Evolutionary conservation across 1,140 invertebrate genomes (phyloP).

Genomic region (Leptinotarsa lineolata): DNA sequence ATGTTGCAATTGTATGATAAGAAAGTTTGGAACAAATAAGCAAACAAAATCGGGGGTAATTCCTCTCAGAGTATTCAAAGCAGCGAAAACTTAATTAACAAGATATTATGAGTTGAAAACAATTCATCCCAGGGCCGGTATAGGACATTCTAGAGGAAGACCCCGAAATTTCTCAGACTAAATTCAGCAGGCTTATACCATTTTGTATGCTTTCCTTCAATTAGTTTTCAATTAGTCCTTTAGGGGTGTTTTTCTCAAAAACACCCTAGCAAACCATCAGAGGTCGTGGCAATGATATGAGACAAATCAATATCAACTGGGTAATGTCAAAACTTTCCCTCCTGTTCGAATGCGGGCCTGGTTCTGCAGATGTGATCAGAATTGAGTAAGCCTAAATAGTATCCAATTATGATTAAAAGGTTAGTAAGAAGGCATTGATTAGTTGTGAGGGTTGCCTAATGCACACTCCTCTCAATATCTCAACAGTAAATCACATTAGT

Average conservation of each 20-base stretch:
- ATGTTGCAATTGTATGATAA: constrained; percentile 35
- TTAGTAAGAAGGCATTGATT: constrained; percentile 55
- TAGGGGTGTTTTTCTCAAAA: no score
- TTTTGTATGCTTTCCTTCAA: no score
- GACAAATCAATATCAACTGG: no score
- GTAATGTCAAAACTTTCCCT: no score
- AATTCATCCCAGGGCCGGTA: not conserved
- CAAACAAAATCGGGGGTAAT: constrained; percentile 41
- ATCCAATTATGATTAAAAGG: constrained; percentile 56
- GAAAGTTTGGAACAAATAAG: constrained; percentile 41
- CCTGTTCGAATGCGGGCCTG: no score
- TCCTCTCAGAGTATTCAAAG: constrained; percentile 17
- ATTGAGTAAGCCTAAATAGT: constrained; percentile 49
- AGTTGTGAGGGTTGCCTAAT: constrained; percentile 47
- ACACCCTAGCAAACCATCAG: no score
- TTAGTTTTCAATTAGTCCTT: no score
- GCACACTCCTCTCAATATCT: constrained; percentile 51
- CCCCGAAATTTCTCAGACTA: no score
- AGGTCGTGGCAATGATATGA: no score
- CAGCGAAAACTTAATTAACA: constrained; percentile 51
- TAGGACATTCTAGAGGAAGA: no score
- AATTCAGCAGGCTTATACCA: no score
- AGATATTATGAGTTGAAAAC: constrained; percentile 53
- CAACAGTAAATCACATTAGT: constrained; percentile 53
- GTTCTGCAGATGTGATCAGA: constrained; percentile 44